Base-by-base conservation (phyloP, 2,797 vertebrate genomes). In the Leucoraja ocellata region DNA sequence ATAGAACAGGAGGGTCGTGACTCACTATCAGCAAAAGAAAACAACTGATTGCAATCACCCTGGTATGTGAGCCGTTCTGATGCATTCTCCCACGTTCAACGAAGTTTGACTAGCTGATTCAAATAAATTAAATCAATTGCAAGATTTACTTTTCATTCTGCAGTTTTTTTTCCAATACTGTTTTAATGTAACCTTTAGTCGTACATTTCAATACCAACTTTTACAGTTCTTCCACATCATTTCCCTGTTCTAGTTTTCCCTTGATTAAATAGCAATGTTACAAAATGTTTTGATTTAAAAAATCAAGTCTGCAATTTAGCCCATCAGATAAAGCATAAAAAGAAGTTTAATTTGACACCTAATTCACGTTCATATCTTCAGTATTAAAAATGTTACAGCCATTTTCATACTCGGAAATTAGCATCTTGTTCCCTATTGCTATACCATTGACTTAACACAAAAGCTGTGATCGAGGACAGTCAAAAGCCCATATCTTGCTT, bases 51-150 rank as follows among this genome's bases (percentile, higher is more conserved):
- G 61, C 28, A 18, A 65, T 88, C 63, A 21, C 18, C 5, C 84
- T 36, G 84, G 61, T 21, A 23, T 88, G 84, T 21, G 63, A 36
- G 9, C 54, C n/a, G 16, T n/a, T 32, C 3, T 65, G 61, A 88
- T 68, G 14, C 61, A 68, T 16, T 68, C n/a, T 68, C 13, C 63
- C 84, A 88, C 23, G 28, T 28, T 28, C 5, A 83, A 9, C 13
- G 32, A 79, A 14, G 13, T 36, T 81, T 46, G 3, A 28, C 58
- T n/a, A 1, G 32, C 28, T 65, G 28, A 32, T 28, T 77, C 16
- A n/a, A 86, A 65, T 13, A 86, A 61, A 86, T 63, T 86, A 86
- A 86, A 86, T 63, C n/a, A 86, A 86, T 63, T 13, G 7, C 61
- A 10, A 1, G 11, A 13, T 14, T 86, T 86, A 28, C 28, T 13